Conservation (phyloP, 2,113 vertebrate genomes). For the Myotis yumanensis region DNA sequence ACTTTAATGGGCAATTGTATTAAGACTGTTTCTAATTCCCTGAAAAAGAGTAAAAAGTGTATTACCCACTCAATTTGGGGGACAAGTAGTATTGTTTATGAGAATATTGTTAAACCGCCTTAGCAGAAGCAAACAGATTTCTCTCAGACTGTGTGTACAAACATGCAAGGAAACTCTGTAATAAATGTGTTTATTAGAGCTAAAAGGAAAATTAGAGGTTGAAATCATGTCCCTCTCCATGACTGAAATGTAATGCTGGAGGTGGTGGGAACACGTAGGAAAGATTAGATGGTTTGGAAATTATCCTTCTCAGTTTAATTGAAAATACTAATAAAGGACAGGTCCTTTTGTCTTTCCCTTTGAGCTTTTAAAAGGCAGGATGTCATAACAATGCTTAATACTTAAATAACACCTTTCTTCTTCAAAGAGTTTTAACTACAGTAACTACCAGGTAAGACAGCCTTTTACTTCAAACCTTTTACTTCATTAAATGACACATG, state of each 20-base stretch:
- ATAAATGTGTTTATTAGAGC: constrained; percentile 28
- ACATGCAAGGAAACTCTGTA: constrained; percentile 3
- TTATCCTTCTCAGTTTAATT: constrained; percentile 60
- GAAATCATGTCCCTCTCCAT: constrained; percentile 3
- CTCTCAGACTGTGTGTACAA: constrained; percentile 21
- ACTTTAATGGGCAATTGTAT: constrained; percentile 7
- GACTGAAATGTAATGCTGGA: neutral
- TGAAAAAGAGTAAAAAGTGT: neutral
- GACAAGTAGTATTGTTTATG: neutral
- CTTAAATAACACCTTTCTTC: constrained; percentile 73
- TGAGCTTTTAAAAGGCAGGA: constrained; percentile 72
- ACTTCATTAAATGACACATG: neutral
- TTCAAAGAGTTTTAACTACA: constrained; percentile 70
- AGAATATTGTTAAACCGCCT: neutral
- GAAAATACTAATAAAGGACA: constrained; percentile 60
- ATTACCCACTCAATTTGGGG: neutral
- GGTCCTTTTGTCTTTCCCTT: constrained; percentile 62
- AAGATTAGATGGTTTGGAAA: constrained; percentile 61
- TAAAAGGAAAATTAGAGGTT: constrained; percentile 59
- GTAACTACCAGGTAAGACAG: constrained; percentile 50
- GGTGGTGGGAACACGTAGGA: neutral
- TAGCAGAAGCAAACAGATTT: constrained; percentile 9
- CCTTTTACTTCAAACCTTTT: constrained; percentile 2
- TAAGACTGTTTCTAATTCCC: constrained; percentile 27
- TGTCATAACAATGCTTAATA: constrained; percentile 70